Percentiles rank a stretch among this genome's conserved stretches.
phyloP scores from a whole-genome alignment of 2,888 invertebrate species.

The Cheiracanthium punctorium region DNA sequence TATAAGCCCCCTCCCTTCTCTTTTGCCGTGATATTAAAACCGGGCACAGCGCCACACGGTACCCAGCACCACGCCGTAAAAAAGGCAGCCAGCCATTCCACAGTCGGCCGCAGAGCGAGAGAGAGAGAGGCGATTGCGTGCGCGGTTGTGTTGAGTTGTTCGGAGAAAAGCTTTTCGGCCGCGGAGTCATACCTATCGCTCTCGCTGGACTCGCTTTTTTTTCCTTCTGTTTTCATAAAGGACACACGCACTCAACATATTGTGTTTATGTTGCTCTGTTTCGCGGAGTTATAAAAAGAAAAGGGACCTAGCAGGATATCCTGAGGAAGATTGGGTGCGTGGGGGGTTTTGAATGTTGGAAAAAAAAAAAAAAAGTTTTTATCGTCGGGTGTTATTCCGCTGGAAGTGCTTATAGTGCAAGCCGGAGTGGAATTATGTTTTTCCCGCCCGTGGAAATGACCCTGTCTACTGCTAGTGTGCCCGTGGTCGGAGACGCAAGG shows the following conservation, averaged over 20 bases:
- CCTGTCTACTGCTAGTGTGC: too few species aligned
- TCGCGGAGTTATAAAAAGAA: not conserved
- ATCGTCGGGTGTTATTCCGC: too few species aligned
- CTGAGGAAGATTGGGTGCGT: not conserved
- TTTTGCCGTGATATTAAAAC: slow-evolving; percentile 14
- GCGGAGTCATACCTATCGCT: not conserved
- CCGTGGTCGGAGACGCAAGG: too few species aligned
- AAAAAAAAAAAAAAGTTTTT: too few species aligned
- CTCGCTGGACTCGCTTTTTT: too few species aligned
- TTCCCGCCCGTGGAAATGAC: too few species aligned
- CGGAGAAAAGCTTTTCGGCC: not conserved
- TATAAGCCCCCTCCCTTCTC: too few species aligned
- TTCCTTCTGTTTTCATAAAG: too few species aligned
- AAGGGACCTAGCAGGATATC: not conserved
- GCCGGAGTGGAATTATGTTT: not conserved
- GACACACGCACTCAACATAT: slow-evolving; percentile 3
- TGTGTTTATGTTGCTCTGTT: not conserved
- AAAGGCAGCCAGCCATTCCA: not conserved
- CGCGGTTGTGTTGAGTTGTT: too few species aligned
- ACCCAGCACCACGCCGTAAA: not conserved
- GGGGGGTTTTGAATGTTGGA: not conserved
- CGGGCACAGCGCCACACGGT: slow-evolving; percentile 10
- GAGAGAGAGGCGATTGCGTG: not conserved
- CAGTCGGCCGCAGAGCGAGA: not conserved
- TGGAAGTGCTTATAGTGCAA: not conserved